Percentiles rank a stretch among this genome's conserved stretches.
Conservation (phyloP, 2,113 vertebrate species). For the Nothocercus nigrocapillus region DNA sequence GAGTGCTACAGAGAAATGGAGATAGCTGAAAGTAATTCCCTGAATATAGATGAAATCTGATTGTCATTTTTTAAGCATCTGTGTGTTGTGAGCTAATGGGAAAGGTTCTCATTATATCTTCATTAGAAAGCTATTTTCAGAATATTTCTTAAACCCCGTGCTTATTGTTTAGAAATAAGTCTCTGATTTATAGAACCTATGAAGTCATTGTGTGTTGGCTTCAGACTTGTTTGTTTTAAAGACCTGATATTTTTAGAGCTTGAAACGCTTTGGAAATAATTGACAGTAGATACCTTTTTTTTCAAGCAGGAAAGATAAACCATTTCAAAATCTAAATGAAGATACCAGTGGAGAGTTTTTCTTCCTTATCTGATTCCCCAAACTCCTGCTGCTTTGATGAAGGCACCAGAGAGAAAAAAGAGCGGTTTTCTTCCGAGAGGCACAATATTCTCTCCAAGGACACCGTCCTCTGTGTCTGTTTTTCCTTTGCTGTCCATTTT, state of each 20-base stretch:
- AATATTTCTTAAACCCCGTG: background rate
- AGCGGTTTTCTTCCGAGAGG: background rate
- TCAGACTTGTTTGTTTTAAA: background rate
- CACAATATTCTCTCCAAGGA: background rate
- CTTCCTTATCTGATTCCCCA: background rate
- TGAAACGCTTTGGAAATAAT: background rate
- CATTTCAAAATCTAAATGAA: background rate
- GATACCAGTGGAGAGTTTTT: background rate
- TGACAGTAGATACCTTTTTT: background rate
- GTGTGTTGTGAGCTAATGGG: background rate
- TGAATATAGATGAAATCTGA: background rate
- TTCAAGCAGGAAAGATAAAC: background rate
- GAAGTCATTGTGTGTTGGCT: background rate
- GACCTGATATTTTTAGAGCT: background rate
- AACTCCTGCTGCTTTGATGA: background rate
- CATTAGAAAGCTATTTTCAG: background rate
- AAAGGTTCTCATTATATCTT: background rate
- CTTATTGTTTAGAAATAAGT: background rate
- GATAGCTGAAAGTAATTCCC: background rate
- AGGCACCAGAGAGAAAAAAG: background rate
- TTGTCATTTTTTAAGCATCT: background rate
- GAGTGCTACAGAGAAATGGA: background rate
- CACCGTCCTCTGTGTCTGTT: background rate
- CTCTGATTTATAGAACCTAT: background rate
- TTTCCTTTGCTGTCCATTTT: background rate